Percentiles rank a stretch among this genome's conserved stretches.
These are phyloP conservation scores for Trichoplax adhaerens DNA, from an alignment of 37 sponge, comb jelly and placozoan species.

Conservation along the genomic window DNA sequence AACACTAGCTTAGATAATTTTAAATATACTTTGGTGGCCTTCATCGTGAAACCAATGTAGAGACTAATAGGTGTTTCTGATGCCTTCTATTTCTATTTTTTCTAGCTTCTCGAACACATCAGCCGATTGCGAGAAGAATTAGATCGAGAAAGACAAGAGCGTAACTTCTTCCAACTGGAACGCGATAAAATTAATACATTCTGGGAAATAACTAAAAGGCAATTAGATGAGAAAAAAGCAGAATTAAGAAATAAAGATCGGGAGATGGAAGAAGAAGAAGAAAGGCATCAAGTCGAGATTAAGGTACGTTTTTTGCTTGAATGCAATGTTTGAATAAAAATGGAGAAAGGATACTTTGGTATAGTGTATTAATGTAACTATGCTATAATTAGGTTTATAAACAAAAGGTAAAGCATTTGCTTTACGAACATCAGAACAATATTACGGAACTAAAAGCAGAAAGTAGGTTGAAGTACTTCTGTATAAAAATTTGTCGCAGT, in stretches of 20 bases:
- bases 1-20: neutral
- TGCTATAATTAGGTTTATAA: slow-evolving; percentile 67
- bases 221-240: slow-evolving; percentile 66
- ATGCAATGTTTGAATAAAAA: too few relatives aligned
- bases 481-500: too few relatives aligned
- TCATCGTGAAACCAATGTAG: neutral
- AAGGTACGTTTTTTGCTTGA: slow-evolving; percentile 31
- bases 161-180: slow-evolving; percentile 95
- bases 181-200: slow-evolving; percentile 90
- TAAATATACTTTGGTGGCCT: neutral
- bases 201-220: slow-evolving; percentile 96
- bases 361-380: too few relatives aligned
- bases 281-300: slow-evolving; percentile 96
- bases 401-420: slow-evolving; percentile 96
- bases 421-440: slow-evolving; percentile 95
- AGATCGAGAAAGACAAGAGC: slow-evolving; percentile 85
- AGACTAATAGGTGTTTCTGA: neutral
- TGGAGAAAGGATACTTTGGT: too few relatives aligned
- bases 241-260: slow-evolving; percentile 75
- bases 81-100: slow-evolving; percentile 1
- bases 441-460: slow-evolving; percentile 92
- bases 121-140: slow-evolving; percentile 24
- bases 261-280: slow-evolving; percentile 86
- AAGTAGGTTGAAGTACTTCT: slow-evolving; percentile 6
- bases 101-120: neutral